phyloP scores from a whole-genome alignment of 2,113 vertebrate genomes.

The Amphilophus citrinellus region DNA sequence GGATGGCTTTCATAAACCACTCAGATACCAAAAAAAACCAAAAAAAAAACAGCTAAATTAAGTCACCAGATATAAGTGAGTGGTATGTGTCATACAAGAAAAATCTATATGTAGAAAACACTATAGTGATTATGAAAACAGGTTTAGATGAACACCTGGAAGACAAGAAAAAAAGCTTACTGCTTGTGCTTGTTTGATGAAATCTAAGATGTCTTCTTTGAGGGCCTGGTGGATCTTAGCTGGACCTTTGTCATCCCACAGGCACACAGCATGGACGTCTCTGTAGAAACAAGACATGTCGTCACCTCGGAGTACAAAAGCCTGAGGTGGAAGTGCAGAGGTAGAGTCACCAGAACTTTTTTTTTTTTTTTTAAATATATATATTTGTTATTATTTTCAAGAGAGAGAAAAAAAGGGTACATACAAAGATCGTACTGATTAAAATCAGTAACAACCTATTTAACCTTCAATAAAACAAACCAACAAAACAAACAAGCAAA shows the following conservation, averaged over 20 bases:
- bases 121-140: neutral
- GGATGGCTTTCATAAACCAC: neutral
- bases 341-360: constrained; percentile 64
- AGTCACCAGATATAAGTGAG: neutral
- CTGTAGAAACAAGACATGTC: constrained; percentile 74
- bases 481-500: too few species aligned
- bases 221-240: constrained; percentile 99
- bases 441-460: too few species aligned
- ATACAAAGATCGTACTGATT: too few species aligned
- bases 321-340: rapidly evolving
- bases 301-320: neutral
- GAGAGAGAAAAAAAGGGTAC: too few species aligned
- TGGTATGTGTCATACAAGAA: neutral
- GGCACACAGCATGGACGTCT: constrained; percentile 97
- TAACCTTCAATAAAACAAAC: too few species aligned
- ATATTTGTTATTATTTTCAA: too few species aligned
- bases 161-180: constrained; percentile 79
- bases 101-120: neutral
- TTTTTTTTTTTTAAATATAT: too few species aligned
- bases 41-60: neutral
- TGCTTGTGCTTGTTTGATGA: constrained; percentile 99
- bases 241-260: constrained; percentile 99
- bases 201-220: constrained; percentile 99
- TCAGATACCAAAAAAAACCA: neutral
- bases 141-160: neutral